Percentiles rank a stretch among this genome's conserved stretches.
Conservation (phyloP, 2,797 vertebrate species). For the Neopelma chrysocephalum region DNA sequence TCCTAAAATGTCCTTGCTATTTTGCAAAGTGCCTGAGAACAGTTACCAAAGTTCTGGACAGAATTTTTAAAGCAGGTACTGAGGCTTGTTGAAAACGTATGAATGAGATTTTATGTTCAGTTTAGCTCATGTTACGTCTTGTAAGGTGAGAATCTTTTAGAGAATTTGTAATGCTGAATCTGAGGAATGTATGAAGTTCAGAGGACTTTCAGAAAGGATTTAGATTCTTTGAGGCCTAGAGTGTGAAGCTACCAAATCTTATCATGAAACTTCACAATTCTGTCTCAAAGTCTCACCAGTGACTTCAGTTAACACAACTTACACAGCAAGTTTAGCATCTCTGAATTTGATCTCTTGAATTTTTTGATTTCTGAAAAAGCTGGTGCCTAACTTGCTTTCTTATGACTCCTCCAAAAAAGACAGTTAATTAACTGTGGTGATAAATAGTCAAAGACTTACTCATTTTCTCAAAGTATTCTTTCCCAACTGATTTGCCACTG, state of each 20-base stretch:
- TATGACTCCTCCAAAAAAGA: not conserved
- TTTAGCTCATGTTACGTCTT: not conserved
- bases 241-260: not conserved
- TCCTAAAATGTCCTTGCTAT: not conserved
- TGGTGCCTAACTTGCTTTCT: not conserved
- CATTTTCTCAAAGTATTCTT: not conserved
- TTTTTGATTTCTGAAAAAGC: not conserved
- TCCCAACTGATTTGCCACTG: not conserved
- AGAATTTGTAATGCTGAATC: not conserved
- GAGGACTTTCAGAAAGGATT: not conserved
- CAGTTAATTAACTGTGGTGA: not conserved
- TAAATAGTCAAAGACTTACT: not conserved
- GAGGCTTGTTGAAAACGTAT: not conserved
- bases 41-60: not conserved
- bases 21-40: not conserved
- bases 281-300: not conserved
- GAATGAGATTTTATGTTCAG: not conserved
- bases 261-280: not conserved
- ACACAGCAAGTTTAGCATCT: not conserved
- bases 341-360: not conserved
- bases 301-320: not conserved
- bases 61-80: not conserved
- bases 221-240: not conserved
- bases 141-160: not conserved
- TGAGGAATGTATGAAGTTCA: constrained; percentile 2